Percentiles rank a stretch among this genome's conserved stretches.
These are phyloP conservation scores for Gryllus longicercus DNA, from an alignment of 2,888 invertebrate species.

Conservation along the genomic window DNA sequence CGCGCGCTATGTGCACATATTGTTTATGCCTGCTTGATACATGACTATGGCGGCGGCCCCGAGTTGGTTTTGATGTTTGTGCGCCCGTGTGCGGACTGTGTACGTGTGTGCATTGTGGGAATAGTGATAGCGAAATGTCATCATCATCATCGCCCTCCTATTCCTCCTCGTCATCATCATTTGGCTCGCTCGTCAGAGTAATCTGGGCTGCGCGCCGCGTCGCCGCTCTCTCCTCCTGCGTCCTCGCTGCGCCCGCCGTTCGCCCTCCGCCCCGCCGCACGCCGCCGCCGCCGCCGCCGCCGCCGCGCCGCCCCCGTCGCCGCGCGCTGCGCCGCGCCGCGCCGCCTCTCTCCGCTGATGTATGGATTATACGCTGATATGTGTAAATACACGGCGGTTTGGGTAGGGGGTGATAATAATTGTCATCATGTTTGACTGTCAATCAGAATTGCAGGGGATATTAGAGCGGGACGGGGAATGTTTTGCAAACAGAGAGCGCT, in stretches of 20 bases:
- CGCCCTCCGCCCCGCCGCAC: not conserved
- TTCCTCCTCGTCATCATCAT: conserved; percentile 32
- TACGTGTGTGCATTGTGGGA: conserved; percentile 34
- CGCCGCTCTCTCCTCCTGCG: not conserved
- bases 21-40: conserved; percentile 33
- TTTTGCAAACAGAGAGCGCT: conserved; percentile 23
- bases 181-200: conserved; percentile 35
- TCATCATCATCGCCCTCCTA: conserved; percentile 35
- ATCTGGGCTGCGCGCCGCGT: conserved; percentile 26
- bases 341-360: conserved; percentile 29
- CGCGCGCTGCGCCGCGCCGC: not conserved
- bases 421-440: conserved; percentile 37
- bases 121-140: conserved; percentile 37
- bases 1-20: conserved; percentile 29
- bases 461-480: conserved; percentile 26
- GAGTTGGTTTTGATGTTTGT: conserved; percentile 35
- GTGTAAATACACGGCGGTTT: conserved; percentile 34
- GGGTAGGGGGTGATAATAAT: conserved; percentile 35
- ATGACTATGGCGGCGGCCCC: conserved; percentile 26
- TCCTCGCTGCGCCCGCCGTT: not conserved
- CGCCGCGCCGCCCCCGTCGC: conserved; percentile 3
- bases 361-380: conserved; percentile 36
- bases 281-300: not conserved
- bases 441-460: conserved; percentile 35
- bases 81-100: conserved; percentile 2